Evolutionary conservation across 2,797 vertebrate species (phyloP).

Genomic region (Ceryle rudis): DNA sequence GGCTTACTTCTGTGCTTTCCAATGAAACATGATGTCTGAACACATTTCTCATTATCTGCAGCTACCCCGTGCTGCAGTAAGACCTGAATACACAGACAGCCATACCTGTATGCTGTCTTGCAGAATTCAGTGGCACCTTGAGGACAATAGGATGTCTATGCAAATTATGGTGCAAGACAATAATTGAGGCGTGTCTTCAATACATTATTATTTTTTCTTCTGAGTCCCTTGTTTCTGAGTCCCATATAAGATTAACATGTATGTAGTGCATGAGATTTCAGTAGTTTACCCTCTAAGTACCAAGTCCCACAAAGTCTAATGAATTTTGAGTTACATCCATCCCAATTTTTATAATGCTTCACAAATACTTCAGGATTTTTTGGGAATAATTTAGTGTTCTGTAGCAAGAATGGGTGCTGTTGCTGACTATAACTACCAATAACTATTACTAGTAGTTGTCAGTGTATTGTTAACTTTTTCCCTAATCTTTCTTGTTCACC

Average conservation of each 20-base stretch:
- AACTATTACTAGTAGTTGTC: background rate
- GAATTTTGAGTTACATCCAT: background rate
- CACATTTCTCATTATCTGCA: background rate
- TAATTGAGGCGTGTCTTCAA: background rate
- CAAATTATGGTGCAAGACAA: background rate
- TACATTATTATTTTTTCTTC: background rate
- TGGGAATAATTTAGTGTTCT: background rate
- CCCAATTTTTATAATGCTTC: background rate
- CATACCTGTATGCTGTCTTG: background rate
- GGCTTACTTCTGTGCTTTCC: background rate
- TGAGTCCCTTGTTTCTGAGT: background rate
- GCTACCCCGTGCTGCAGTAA: background rate
- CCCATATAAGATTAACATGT: background rate
- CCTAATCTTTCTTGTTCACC: background rate
- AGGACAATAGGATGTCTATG: background rate
- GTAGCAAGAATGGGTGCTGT: background rate
- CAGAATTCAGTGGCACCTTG: background rate
- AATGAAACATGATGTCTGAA: background rate
- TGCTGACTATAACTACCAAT: background rate
- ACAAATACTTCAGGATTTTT: background rate
- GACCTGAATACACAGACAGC: background rate
- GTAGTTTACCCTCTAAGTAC: background rate
- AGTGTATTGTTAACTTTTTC: accelerated
- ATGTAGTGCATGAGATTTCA: background rate
- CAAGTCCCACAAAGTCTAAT: background rate